A percentile compares a stretch with the other conserved stretches of the same genome.
Conservation (phyloP, 2,113 vertebrate species). For the Myodes glareolus region DNA sequence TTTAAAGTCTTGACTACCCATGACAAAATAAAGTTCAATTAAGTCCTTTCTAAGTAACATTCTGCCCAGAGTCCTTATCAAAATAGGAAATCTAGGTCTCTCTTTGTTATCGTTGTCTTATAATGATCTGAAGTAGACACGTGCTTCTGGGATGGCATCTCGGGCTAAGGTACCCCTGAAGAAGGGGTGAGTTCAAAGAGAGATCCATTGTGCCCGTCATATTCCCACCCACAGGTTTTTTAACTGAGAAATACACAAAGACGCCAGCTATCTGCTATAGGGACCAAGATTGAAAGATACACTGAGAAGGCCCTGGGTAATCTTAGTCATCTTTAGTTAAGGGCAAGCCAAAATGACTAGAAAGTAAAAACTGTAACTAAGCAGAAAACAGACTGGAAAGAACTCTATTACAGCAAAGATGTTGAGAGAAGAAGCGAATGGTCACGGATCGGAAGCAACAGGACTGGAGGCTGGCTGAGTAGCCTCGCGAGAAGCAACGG, state of each 20-base stretch:
- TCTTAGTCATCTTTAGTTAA: background rate
- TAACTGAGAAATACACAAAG: background rate
- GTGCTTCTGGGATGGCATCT: background rate
- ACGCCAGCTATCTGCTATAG: background rate
- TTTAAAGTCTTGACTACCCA: background rate
- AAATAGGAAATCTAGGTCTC: background rate
- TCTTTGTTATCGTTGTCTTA: background rate
- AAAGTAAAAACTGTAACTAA: slow-evolving; percentile 1
- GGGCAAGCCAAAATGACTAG: background rate
- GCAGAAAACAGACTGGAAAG: background rate
- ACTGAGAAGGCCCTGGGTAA: background rate
- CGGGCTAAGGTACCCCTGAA: background rate
- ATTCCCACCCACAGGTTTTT: background rate
- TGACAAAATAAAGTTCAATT: background rate
- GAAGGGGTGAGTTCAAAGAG: background rate
- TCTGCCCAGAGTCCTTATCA: background rate
- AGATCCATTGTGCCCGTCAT: background rate
- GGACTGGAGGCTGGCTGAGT: background rate
- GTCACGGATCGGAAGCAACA: background rate
- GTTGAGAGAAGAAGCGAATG: background rate
- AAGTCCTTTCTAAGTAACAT: background rate
- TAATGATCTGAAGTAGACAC: background rate
- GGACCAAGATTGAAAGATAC: background rate
- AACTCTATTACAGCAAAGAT: background rate
- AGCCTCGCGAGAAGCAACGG: background rate